Evolutionary conservation across 2,797 vertebrate species (phyloP).

Genomic region (Cheirogaleus major): DNA sequence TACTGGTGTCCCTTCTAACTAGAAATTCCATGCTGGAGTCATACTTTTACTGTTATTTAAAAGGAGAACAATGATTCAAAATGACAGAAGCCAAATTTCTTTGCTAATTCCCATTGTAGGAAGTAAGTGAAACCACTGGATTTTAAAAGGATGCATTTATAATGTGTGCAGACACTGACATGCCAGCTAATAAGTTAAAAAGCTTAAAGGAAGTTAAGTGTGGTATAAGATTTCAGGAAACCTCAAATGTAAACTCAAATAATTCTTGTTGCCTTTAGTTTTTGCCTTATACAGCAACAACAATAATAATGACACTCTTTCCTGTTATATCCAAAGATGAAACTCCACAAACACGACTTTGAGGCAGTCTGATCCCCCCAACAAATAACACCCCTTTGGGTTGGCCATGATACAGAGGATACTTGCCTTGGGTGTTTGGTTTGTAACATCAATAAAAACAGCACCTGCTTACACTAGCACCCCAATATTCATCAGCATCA

Average conservation of each 20-base stretch:
- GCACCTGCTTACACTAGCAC: background rate
- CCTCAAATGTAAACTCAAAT: background rate
- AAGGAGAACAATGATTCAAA: conserved; percentile 21
- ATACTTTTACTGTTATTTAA: conserved; percentile 29
- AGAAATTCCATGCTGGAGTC: background rate
- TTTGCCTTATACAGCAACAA: background rate
- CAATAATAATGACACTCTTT: background rate
- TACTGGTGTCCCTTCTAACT: background rate
- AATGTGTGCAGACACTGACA: background rate
- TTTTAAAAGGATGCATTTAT: conserved; percentile 46
- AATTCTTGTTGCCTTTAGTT: background rate
- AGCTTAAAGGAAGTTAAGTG: background rate
- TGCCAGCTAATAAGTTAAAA: background rate
- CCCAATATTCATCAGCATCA: background rate
- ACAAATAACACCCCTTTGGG: background rate
- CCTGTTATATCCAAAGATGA: background rate
- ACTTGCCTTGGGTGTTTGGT: background rate
- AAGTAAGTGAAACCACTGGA: background rate
- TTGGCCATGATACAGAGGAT: background rate
- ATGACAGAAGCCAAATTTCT: conserved; percentile 46
- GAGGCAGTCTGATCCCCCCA: background rate
- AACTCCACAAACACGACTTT: background rate
- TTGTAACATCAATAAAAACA: background rate
- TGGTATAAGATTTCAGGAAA: background rate
- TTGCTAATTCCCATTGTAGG: background rate